Percentiles rank a stretch among this genome's conserved stretches.
Conservation (phyloP, 2,888 invertebrate species). For the Rhaphigaster nebulosa region DNA sequence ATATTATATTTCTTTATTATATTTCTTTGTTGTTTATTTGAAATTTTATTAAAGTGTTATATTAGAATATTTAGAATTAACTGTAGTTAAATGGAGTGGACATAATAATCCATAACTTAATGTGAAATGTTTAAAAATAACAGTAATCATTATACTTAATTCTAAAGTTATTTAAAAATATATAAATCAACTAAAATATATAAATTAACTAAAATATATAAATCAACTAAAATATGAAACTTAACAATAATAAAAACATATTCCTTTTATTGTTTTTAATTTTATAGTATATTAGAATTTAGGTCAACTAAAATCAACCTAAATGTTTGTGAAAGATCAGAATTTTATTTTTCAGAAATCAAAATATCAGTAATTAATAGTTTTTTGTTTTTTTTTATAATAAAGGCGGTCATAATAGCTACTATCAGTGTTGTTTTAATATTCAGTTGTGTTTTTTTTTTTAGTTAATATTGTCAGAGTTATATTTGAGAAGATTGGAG, state of each 20-base stretch:
- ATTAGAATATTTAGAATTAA: neutral
- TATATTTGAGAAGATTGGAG: neutral
- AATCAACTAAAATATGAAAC: no score
- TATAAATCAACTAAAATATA: no score
- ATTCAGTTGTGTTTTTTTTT: neutral
- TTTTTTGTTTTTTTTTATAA: no score
- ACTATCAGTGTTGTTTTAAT: neutral
- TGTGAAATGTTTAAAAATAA: neutral
- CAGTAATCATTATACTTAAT: neutral
- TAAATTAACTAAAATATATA: no score
- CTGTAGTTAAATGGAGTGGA: neutral
- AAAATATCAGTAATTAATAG: no score
- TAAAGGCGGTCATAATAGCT: neutral
- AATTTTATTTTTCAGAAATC: neutral
- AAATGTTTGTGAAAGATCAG: no score
- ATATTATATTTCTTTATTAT: slow-evolving; percentile 2
- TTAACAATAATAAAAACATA: no score
- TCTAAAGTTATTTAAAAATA: no score
- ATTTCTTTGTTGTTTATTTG: slow-evolving; percentile 3
- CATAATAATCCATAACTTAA: neutral
- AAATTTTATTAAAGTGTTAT: neutral
- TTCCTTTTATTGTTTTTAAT: no score
- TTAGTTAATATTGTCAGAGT: neutral
- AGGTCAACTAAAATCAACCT: neutral
- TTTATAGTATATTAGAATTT: no score